Evolutionary conservation across 2,797 vertebrate species (phyloP).

Genomic region (Alosa sapidissima): DNA sequence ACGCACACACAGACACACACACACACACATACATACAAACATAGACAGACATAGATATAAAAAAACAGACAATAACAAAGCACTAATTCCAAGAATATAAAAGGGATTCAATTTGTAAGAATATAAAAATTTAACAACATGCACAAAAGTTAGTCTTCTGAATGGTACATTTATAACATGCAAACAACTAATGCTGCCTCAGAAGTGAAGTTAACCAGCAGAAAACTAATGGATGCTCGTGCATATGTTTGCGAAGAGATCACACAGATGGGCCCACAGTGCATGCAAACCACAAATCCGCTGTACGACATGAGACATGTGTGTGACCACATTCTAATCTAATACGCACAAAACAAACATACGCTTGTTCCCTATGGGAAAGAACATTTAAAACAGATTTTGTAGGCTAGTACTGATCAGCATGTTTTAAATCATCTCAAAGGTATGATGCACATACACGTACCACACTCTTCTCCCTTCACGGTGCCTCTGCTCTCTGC

Average conservation of each 20-base stretch:
- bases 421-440: not conserved
- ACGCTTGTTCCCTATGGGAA: not conserved
- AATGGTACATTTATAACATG: not conserved
- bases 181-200: not conserved
- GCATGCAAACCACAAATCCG: not conserved
- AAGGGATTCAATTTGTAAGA: not conserved
- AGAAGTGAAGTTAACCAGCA: not conserved
- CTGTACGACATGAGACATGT: not conserved
- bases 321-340: not conserved
- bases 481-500: slow-evolving; percentile 33
- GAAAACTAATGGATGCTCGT: not conserved
- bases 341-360: slow-evolving; percentile 13
- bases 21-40: not conserved
- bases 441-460: slow-evolving; percentile 51
- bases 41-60: not conserved
- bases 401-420: not conserved
- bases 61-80: not conserved
- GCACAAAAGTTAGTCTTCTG: not conserved
- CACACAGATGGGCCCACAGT: not conserved
- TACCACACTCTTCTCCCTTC: slow-evolving; percentile 51
- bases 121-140: not conserved
- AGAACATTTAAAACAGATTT: not conserved
- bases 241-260: not conserved
- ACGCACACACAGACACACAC: not conserved
- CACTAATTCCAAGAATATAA: not conserved